phyloP scores from a whole-genome alignment of 2,113 vertebrate species.

The Mystacornis crossleyi region DNA sequence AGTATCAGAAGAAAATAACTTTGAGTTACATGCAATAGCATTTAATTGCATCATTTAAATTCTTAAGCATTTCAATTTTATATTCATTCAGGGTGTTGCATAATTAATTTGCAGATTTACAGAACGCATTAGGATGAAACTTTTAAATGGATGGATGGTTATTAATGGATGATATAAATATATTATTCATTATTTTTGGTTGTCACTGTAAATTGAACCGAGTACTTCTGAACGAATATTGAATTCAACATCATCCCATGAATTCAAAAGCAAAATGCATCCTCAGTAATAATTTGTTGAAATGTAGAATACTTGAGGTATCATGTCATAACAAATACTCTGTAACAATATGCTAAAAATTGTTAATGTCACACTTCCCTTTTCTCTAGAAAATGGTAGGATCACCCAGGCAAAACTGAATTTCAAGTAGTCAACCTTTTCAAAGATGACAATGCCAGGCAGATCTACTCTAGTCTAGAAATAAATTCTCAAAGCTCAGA shows the following conservation, averaged over 20 bases:
- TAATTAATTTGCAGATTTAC: constrained; percentile 70
- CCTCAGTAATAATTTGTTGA: background rate
- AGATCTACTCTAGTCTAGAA: background rate
- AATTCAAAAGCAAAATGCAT: background rate
- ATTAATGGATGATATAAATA: constrained; percentile 68
- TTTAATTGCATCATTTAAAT: constrained; percentile 68
- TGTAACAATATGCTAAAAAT: background rate
- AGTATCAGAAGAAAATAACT: constrained; percentile 52
- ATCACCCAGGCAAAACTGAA: background rate
- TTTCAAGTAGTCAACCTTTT: background rate
- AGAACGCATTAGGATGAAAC: constrained; percentile 44
- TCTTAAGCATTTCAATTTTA: constrained; percentile 59
- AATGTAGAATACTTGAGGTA: background rate
- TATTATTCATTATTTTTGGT: constrained; percentile 69
- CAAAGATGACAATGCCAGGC: background rate
- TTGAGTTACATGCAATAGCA: constrained; percentile 31
- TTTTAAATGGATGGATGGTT: constrained; percentile 59
- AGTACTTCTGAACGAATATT: constrained; percentile 30
- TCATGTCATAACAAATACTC: background rate
- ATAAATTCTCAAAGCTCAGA: background rate
- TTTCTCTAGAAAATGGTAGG: background rate
- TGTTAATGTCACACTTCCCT: background rate
- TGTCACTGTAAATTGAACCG: constrained; percentile 50
- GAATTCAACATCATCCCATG: constrained; percentile 9
- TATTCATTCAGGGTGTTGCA: constrained; percentile 61